Conservation (phyloP, 2,888 invertebrate genomes). For the Scaptomyza parva region DNA sequence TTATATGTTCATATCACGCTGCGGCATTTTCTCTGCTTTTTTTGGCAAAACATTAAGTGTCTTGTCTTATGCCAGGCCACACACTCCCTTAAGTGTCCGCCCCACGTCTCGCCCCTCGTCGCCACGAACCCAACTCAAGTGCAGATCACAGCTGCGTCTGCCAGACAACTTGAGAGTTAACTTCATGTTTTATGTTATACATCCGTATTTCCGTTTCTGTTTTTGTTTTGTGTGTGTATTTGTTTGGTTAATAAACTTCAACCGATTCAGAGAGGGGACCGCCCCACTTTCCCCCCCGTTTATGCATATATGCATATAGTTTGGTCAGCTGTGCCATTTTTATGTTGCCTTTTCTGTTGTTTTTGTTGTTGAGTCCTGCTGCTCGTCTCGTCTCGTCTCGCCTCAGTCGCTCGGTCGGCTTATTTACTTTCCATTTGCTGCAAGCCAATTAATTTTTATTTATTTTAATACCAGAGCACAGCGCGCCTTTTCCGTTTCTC, state of each 20-base stretch:
- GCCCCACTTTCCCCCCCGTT: not conserved
- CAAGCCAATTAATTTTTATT: constrained; percentile 78
- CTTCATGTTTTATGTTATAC: constrained; percentile 23
- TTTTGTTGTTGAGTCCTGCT: constrained; percentile 25
- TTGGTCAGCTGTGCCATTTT: constrained; percentile 48
- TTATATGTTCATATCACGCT: constrained; percentile 59
- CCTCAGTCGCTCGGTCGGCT: constrained; percentile 21
- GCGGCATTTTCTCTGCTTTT: constrained; percentile 43
- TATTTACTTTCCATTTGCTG: constrained; percentile 55
- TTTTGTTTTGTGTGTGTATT: not conserved
- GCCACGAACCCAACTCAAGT: not conserved
- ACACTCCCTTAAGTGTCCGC: not conserved
- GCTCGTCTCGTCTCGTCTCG: too few relatives aligned
- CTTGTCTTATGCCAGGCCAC: too few relatives aligned
- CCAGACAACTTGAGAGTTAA: constrained; percentile 41
- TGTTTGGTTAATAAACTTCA: constrained; percentile 48
- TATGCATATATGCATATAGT: constrained; percentile 40
- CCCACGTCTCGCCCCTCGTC: not conserved
- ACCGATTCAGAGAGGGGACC: not conserved
- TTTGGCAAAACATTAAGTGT: too few relatives aligned
- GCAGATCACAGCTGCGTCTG: constrained; percentile 13
- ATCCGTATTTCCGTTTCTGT: not conserved
- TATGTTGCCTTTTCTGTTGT: not conserved
- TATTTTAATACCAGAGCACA: constrained; percentile 68
- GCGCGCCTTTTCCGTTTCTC: constrained; percentile 15